Base-by-base conservation (phyloP, 2,888 invertebrate species). In the Drosophila kuntzei region DNA sequence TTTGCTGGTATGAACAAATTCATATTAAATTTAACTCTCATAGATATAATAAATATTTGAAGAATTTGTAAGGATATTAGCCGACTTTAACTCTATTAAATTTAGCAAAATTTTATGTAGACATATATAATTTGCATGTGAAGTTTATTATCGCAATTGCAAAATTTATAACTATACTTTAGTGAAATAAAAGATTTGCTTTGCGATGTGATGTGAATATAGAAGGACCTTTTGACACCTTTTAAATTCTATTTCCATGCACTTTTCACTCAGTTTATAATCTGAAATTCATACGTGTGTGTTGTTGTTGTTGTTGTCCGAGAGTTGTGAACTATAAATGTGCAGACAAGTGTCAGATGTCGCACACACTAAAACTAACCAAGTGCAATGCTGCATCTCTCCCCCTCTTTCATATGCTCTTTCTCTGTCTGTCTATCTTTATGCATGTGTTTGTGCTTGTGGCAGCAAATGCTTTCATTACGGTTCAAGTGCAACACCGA, bases 401-500 rank as follows among this genome's bases (percentile, higher is more conserved):
- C 32, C 60, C 22, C 47, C 34, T 43, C n/a, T 16, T 16, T 14
- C 22, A 39, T 8, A 3, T 14, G 20, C 18, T 16, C 12, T 11
- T 8, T 49, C 44, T 34, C n/a, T 29, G 41, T 47, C 18, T 29
- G 20, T 29, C 22, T 46, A 32, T 27, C 16, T 41, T 14, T 64
- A 54, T 58, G 68, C 51, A 71, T 77, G 72, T 66, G 77, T 63
- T 60, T 67, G 58, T 68, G 64, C 60, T 62, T 58, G 54, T 80
- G 79, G 82, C 80, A 77, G 82, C 71, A 86, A 82, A 83, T 87
- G 86, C 88, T 83, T 83, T 87, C 88, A 87, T 83, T 83, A 83
- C 61, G 74, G 86, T 77, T 87, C 86, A 83, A 83, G 88, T 87
- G 81, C 77, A 87, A 87, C 82, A 71, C 82, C 70, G 75, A 83